Evolutionary conservation across 1,140 invertebrate species (phyloP), one percentile per base, ranked within the genome.

Genomic region (Drosophila kepulauana): DNA sequence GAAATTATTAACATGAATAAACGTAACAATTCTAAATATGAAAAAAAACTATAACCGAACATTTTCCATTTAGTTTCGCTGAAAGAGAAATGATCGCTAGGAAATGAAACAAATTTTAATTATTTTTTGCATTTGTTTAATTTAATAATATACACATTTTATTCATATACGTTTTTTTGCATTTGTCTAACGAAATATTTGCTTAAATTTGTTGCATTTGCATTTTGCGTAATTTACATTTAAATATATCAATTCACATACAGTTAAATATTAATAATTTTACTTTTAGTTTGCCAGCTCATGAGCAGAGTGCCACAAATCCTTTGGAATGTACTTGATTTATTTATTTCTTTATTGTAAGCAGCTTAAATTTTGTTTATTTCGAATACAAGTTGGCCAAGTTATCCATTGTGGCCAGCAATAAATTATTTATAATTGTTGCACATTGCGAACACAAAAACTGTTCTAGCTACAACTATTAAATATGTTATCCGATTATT

Each of bases 211-310:
- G 35, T 38, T 38, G 35, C 35, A 10, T 33, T 33, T 68, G 28
- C 13, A 16, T 52, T 43, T 33, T 70, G 49, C 48, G 70, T 65
- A 72, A 75, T 69, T 86, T 85, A 85, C 71, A 84, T 81, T 78
- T 75, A 81, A 82, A 79, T 87, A 70, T 74, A 74, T 82, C 72
- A 79, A 87, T 82, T 87, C 82, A 81, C 82, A 76, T 77, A 68
- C 41, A 43, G 41, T 43, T 43, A 43, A 67, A 82, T 87, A 74
- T 82, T 45, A 35, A 45, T 52, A 51, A 35, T 38, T 11, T 38
- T 38, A 45, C 5, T n/a, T 79, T 49, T 61, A 70, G 8, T 63
- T 75, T 46, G 70, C 49, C 16, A 49, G 52, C 59, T 45, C 46
- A 58, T 38, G 20, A 43, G 41, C 41, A 43, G n/a, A 4, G 41